Evolutionary conservation across 2,888 invertebrate genomes (phyloP), one percentile per base, ranked within the genome.

Genomic region (Ametastegia equiseti): DNA sequence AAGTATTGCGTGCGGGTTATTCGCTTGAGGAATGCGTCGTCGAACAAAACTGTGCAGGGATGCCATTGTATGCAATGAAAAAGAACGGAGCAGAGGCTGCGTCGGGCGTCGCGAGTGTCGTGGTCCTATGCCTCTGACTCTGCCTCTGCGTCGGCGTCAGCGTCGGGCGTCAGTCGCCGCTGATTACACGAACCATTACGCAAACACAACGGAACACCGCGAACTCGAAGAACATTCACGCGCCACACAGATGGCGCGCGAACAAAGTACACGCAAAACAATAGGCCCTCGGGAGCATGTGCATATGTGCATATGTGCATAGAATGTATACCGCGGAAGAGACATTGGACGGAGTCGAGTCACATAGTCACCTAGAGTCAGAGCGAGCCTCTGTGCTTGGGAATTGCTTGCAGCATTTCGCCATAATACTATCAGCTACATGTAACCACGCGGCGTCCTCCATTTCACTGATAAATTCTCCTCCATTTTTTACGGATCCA

Each of bases 141-240:
- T 6, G 39, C 23, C 11, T 75, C 73, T 9, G 73, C 73, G n/a
- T 73, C 75, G 75, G 75, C 75, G 75, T 75, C 47, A 2, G 75
- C 50, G 54, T 75, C 75, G 27, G 45, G 65, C 45, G 89, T 90
- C 89, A 90, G 90, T 91, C 90, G 89, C 88, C 88, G 88, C 89
- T 91, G 91, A 91, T 91, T 91, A 91, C 91, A 91, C 89, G 90
- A 89, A 83, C 91, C 91, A 91, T 91, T 91, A 90, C 90, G 89
- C 91, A 91, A 90, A 88, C 87, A 91, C 89, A 91, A 91, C 91
- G 87, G 86, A 45, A 75, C 54, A 75, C 75, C 75, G 54, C 75
- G 75, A 75, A 75, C 75, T 54, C 50, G 75, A 54, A 54, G 54
- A 75, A 50, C 75, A 75, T 54, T 54, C 50, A 54, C 75, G 75